These are phyloP conservation scores for Caenorhabditis plicata DNA, from an alignment of 2,888 invertebrate genomes.

Conservation along the genomic window DNA sequence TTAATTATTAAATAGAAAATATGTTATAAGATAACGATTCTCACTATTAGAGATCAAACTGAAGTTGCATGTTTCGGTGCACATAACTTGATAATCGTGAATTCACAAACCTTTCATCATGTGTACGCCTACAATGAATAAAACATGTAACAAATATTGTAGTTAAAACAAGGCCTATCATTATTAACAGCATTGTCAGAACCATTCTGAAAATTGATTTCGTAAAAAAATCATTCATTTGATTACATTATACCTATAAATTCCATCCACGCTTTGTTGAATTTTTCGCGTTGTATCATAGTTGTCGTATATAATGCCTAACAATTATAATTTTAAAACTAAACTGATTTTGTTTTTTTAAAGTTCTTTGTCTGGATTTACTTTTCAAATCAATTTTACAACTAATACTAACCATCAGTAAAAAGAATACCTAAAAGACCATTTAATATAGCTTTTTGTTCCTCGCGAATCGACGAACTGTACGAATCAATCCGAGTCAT, in stretches of 20 bases:
- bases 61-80: too few relatives aligned
- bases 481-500: slow-evolving; percentile 44
- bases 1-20: too few relatives aligned
- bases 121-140: slow-evolving; percentile 38
- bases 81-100: too few relatives aligned
- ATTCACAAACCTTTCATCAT: slow-evolving; percentile 39
- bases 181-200: slow-evolving; percentile 30
- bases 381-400: neutral
- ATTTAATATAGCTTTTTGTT: slow-evolving; percentile 46
- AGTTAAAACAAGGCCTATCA: slow-evolving; percentile 32
- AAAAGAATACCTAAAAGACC: slow-evolving; percentile 45
- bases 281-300: slow-evolving; percentile 43
- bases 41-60: too few relatives aligned
- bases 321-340: neutral
- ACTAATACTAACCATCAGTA: slow-evolving; percentile 27
- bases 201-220: slow-evolving; percentile 28
- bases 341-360: neutral
- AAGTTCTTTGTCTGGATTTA: neutral
- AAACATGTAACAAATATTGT: slow-evolving; percentile 30
- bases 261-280: slow-evolving; percentile 42
- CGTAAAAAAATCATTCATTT: too few relatives aligned
- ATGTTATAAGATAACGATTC: too few relatives aligned
- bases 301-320: slow-evolving; percentile 49
- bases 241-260: slow-evolving; percentile 27
- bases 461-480: slow-evolving; percentile 39